Conservation (phyloP, 2,113 vertebrate genomes). For the Clupea harengus region DNA sequence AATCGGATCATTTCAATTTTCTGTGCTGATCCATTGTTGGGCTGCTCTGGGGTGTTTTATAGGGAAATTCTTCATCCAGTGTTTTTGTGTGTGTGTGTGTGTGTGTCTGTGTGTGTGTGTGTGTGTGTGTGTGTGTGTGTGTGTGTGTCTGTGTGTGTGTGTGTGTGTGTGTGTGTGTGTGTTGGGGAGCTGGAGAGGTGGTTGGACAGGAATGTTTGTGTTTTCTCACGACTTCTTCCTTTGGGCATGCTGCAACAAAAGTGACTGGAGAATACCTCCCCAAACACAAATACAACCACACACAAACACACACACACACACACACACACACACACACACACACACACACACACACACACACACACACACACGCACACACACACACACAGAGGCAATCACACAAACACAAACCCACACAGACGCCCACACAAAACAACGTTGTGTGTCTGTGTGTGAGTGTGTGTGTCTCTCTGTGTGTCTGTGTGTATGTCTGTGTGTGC, state of each 20-base stretch:
- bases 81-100: slow-evolving; percentile 19
- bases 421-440: not conserved
- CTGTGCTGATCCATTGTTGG: slow-evolving; percentile 53
- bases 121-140: not conserved
- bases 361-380: not conserved
- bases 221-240: slow-evolving; percentile 16
- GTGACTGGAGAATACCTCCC: not conserved
- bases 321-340: slow-evolving; percentile 9
- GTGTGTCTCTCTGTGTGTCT: slow-evolving; percentile 23
- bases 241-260: not conserved
- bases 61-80: slow-evolving; percentile 22
- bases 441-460: slow-evolving; percentile 11
- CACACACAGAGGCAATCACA: not conserved
- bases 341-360: slow-evolving; percentile 8
- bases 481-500: not conserved
- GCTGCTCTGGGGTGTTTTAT: slow-evolving; percentile 25
- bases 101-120: slow-evolving; percentile 24
- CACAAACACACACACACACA: not conserved
- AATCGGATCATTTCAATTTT: slow-evolving; percentile 60
- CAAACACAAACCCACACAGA: not conserved
- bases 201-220: slow-evolving; percentile 5
- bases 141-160: slow-evolving; percentile 27
- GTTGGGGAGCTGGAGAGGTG: not conserved
- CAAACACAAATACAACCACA: not conserved
- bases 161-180: not conserved